phyloP scores from a whole-genome alignment of 35 echinoderm and acorn worm species.

The Ophiothrix spiculata region DNA sequence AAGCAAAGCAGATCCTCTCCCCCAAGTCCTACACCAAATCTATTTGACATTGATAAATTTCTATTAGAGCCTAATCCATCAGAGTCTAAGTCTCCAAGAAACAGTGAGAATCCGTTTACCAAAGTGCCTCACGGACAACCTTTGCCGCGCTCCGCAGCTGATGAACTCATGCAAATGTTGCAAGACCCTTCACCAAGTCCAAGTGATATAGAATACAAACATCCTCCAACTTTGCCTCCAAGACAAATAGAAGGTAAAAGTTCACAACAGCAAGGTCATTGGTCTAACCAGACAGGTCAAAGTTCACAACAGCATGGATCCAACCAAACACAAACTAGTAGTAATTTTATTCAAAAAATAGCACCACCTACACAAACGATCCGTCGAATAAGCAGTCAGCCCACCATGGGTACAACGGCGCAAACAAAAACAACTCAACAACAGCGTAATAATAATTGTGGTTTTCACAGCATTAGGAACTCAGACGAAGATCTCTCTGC shows the following conservation, averaged over 20 bases:
- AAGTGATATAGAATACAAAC: not conserved
- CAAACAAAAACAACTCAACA: slow-evolving; percentile 20
- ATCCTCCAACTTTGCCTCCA: not conserved
- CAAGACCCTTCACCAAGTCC: not conserved
- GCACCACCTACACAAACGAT: slow-evolving; percentile 2
- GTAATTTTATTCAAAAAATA: not conserved
- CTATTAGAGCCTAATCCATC: not conserved
- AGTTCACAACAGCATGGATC: too few relatives aligned
- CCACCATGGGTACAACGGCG: slow-evolving; percentile 26
- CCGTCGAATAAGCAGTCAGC: slow-evolving; percentile 67
- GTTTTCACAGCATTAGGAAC: not conserved
- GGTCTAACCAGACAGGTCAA: not conserved
- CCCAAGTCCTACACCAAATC: not conserved
- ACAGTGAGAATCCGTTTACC: not conserved
- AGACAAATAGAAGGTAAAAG: too few relatives aligned
- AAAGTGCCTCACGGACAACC: slow-evolving; percentile 4
- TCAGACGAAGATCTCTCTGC: not conserved
- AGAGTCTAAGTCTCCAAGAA: not conserved
- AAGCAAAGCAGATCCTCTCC: not conserved
- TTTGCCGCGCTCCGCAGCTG: not conserved
- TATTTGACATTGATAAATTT: not conserved
- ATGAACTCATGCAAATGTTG: not conserved
- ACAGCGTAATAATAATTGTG: not conserved
- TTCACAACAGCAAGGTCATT: not conserved
- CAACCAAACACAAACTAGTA: not conserved